A percentile compares a stretch with the other conserved stretches of the same genome.
These are phyloP conservation scores for Goniozus legneri DNA, from an alignment of 1,140 invertebrate genomes.

Conservation along the genomic window DNA sequence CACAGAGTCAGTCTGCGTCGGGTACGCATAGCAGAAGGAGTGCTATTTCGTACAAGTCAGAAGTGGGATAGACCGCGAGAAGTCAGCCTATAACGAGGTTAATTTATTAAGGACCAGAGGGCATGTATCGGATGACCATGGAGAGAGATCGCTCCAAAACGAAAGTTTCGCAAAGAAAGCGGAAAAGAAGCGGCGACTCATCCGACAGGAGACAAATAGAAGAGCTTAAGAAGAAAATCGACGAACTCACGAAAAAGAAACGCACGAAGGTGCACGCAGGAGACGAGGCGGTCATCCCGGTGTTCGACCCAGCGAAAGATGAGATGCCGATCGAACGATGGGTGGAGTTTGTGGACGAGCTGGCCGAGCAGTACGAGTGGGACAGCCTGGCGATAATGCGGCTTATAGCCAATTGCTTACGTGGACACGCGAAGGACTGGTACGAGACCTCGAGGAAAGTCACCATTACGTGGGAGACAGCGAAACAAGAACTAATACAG, in stretches of 20 bases:
- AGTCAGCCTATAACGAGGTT: too few relatives aligned
- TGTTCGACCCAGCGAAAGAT: background rate
- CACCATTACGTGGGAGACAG: background rate
- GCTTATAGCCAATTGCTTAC: background rate
- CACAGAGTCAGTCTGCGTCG: too few relatives aligned
- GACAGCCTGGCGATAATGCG: background rate
- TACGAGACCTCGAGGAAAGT: background rate
- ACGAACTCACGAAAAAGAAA: background rate
- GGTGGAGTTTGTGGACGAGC: background rate
- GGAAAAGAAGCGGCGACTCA: background rate
- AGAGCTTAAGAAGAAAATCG: background rate
- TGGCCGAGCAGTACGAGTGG: background rate
- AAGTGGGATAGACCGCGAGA: background rate
- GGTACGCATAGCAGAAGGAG: too few relatives aligned
- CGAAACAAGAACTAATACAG: background rate
- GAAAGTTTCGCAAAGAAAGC: background rate
- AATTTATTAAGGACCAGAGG: background rate
- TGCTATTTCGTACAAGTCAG: background rate
- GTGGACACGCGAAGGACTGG: background rate
- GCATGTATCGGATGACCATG: background rate
- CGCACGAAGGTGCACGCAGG: background rate
- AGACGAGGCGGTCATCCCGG: background rate
- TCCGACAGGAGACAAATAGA: background rate
- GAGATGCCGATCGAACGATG: background rate
- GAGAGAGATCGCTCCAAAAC: background rate